These are phyloP conservation scores for Nansenia antarctica DNA, from an alignment of 2,113 vertebrate species.

Conservation along the genomic window DNA sequence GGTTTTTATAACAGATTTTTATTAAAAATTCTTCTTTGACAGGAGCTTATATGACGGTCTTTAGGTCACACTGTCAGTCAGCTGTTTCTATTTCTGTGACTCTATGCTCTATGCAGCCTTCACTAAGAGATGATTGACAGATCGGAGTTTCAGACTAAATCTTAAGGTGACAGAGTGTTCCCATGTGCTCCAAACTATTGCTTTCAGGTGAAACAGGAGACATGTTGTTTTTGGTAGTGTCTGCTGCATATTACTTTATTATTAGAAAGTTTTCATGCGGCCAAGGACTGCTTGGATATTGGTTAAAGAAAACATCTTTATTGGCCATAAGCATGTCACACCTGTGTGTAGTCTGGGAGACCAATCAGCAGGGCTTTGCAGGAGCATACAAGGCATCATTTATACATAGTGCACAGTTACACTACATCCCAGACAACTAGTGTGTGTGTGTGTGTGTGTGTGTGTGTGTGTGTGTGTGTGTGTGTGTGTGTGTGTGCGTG, in stretches of 20 bases:
- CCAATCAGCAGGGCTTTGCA: background rate
- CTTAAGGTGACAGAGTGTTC: background rate
- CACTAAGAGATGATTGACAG: too few relatives aligned
- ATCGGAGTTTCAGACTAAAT: too few relatives aligned
- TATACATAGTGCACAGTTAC: slow-evolving; percentile 16
- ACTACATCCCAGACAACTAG: slow-evolving; percentile 5
- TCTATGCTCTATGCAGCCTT: too few relatives aligned
- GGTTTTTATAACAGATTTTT: too few relatives aligned
- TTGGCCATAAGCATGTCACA: slow-evolving; percentile 11
- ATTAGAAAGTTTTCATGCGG: background rate
- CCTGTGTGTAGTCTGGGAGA: slow-evolving; percentile 5
- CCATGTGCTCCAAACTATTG: background rate
- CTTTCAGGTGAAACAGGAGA: background rate
- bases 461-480: too few relatives aligned
- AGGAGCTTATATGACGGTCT: too few relatives aligned
- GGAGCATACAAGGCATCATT: background rate
- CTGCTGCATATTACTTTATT: background rate
- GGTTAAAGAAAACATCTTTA: background rate
- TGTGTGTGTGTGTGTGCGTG: too few relatives aligned
- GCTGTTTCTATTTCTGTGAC: too few relatives aligned
- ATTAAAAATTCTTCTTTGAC: too few relatives aligned
- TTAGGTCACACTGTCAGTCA: too few relatives aligned
- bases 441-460: too few relatives aligned
- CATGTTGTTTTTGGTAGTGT: background rate
- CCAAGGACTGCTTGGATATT: background rate